phyloP scores from a whole-genome alignment of 2,797 vertebrate species.

The Dipus sagitta region DNA sequence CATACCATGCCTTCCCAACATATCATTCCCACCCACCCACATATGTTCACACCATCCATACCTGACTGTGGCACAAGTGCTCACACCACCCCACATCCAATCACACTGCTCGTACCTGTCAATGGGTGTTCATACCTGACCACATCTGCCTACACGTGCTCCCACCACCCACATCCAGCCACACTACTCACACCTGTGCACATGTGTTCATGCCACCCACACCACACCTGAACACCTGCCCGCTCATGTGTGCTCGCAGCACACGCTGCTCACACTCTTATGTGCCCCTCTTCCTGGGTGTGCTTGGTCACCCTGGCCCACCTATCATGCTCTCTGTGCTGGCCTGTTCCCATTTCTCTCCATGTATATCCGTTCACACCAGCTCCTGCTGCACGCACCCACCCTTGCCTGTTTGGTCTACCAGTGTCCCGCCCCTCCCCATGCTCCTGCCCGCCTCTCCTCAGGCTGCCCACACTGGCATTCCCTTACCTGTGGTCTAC shows the following conservation, averaged over 20 bases:
- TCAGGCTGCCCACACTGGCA: background rate
- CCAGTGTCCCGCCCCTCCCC: background rate
- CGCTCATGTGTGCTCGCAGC: too few species aligned
- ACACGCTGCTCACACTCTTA: background rate
- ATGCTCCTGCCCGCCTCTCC: background rate
- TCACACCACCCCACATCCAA: background rate
- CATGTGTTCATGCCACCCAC: background rate
- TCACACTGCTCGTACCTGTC: background rate
- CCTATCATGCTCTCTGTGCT: background rate
- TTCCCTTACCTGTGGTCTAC: background rate
- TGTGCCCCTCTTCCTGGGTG: too few species aligned
- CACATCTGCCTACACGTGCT: background rate
- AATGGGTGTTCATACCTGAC: background rate
- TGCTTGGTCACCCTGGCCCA: background rate
- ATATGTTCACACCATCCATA: too few species aligned
- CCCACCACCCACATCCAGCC: background rate
- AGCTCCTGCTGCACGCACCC: background rate
- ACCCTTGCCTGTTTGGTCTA: background rate
- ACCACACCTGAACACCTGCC: background rate
- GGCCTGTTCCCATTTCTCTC: background rate
- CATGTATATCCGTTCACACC: background rate
- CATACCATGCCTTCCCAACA: background rate
- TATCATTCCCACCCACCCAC: background rate
- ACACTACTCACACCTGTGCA: background rate
- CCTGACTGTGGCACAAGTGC: too few species aligned